Evolutionary conservation across 2,888 invertebrate genomes (phyloP).

Genomic region (Xestia ashworthii): DNA sequence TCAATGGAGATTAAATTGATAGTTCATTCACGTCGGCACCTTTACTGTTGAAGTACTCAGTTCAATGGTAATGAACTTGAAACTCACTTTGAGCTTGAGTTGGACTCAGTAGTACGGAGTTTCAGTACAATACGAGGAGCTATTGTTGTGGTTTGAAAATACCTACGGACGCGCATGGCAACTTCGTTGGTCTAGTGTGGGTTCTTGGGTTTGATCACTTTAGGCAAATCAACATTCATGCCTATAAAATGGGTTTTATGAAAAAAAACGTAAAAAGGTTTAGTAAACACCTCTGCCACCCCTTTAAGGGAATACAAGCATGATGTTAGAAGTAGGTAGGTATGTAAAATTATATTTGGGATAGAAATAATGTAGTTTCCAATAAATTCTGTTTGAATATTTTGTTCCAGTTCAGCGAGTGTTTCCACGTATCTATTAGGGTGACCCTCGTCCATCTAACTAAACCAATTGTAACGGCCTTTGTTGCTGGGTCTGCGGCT

Average conservation of each 20-base stretch:
- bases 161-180: neutral
- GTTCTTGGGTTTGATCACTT: too few relatives aligned
- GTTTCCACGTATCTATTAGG: conserved; percentile 4
- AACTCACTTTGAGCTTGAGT: neutral
- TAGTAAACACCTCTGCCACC: neutral
- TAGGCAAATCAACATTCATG: too few relatives aligned
- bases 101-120: neutral
- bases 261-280: neutral
- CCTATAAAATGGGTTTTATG: neutral
- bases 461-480: conserved; percentile 23
- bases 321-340: neutral
- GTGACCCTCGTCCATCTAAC: conserved; percentile 32
- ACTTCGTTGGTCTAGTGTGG: neutral
- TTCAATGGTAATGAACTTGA: neutral
- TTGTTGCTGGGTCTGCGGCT: conserved; percentile 1
- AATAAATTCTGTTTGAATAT: conserved; percentile 20
- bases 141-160: neutral
- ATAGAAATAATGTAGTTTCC: neutral
- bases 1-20: neutral
- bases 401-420: conserved; percentile 15
- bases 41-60: neutral
- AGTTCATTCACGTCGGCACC: neutral
- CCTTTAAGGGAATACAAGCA: neutral
- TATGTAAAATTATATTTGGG: neutral
- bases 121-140: neutral